A percentile compares a stretch with the other conserved stretches of the same genome.
Conservation (phyloP, 2,113 vertebrate species). For the Empidonax traillii region DNA sequence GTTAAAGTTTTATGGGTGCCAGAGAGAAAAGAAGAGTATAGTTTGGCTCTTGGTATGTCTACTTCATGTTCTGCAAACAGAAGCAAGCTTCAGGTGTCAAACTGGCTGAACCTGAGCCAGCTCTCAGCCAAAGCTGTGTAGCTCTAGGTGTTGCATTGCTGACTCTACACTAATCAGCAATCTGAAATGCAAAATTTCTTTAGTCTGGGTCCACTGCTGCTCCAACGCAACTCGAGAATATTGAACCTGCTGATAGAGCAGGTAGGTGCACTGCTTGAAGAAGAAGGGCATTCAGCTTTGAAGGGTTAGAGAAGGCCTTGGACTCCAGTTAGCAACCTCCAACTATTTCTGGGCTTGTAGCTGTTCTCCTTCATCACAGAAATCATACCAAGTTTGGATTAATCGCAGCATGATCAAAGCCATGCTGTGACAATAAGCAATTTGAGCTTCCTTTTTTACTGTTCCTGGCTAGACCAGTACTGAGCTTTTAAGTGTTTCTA, state of each 20-base stretch:
- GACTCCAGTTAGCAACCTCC: background rate
- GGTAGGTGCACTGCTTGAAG: background rate
- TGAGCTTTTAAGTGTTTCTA: background rate
- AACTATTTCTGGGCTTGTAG: background rate
- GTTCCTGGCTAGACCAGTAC: background rate
- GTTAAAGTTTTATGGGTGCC: background rate
- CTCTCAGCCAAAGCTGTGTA: background rate
- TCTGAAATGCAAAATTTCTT: background rate
- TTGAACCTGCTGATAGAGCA: accelerated
- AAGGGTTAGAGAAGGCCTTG: background rate
- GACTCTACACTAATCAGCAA: background rate
- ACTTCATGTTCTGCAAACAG: background rate
- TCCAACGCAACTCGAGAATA: background rate
- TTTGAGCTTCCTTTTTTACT: background rate
- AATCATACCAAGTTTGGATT: background rate
- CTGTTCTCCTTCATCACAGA: background rate
- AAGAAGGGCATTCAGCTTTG: background rate
- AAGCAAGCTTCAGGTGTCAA: background rate
- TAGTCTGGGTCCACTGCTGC: background rate
- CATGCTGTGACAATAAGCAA: background rate
- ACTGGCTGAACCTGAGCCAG: background rate
- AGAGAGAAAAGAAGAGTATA: background rate
- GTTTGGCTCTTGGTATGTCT: background rate
- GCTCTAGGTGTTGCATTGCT: background rate
- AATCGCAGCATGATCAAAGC: background rate